These are phyloP conservation scores for Rhyacophila brunnea DNA, from an alignment of 1,140 invertebrate genomes.

Conservation along the genomic window DNA sequence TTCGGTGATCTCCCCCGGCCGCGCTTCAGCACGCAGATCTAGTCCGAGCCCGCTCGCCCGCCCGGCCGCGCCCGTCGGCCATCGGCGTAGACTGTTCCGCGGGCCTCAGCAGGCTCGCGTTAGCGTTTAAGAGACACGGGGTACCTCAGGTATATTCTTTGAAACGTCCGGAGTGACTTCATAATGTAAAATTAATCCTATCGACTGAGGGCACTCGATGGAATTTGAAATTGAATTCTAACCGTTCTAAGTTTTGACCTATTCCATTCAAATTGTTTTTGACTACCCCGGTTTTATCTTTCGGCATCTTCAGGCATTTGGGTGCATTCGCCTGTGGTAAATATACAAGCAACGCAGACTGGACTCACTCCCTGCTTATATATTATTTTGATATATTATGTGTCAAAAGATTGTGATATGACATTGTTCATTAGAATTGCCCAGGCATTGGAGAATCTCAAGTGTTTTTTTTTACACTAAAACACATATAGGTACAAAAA, in stretches of 20 bases:
- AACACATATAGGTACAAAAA: too few species aligned
- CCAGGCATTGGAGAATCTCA: too few species aligned
- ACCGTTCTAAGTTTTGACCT: too few species aligned
- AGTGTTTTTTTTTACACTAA: too few species aligned
- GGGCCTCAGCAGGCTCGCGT: slow-evolving; percentile 13
- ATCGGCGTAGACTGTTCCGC: slow-evolving; percentile 9
- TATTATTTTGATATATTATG: too few species aligned
- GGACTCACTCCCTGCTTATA: too few species aligned
- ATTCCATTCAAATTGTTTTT: background rate
- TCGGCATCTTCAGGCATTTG: too few species aligned
- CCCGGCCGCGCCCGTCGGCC: background rate
- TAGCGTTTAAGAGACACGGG: slow-evolving; percentile 13
- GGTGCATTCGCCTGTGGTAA: too few species aligned
- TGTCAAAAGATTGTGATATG: too few species aligned
- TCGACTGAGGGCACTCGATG: background rate
- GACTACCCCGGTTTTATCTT: background rate
- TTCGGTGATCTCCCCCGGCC: slow-evolving; percentile 82
- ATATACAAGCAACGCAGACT: too few species aligned
- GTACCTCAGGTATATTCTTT: slow-evolving; percentile 23
- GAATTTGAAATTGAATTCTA: too few species aligned
- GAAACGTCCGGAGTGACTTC: background rate
- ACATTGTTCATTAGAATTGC: too few species aligned
- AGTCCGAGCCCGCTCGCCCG: slow-evolving; percentile 58
- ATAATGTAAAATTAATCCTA: background rate
- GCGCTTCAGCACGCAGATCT: slow-evolving; percentile 78